These are phyloP conservation scores for Bos javanicus DNA, from an alignment of 2,113 vertebrate species.

Conservation along the genomic window DNA sequence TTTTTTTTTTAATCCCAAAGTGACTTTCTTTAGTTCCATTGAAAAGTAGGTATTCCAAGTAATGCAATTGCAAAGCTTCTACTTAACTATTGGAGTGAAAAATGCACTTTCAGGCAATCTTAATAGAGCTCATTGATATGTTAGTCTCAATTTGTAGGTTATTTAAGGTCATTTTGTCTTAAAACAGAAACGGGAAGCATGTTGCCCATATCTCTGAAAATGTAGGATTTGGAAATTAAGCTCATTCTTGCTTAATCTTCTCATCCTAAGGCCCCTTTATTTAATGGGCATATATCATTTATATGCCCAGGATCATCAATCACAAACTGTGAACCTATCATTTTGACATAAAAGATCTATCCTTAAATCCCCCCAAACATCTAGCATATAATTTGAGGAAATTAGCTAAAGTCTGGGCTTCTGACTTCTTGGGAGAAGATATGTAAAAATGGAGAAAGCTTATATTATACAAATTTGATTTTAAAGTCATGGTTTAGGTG, in stretches of 20 bases:
- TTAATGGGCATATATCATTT: constrained; percentile 50
- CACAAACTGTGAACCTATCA: constrained; percentile 65
- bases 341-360: constrained; percentile 75
- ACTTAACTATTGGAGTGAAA: background rate
- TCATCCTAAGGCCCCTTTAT: constrained; percentile 28
- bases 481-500: constrained; percentile 42
- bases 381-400: constrained; percentile 65
- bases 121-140: background rate
- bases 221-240: background rate
- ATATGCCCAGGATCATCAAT: constrained; percentile 41
- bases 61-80: background rate
- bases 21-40: constrained; percentile 6
- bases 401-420: constrained; percentile 53
- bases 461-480: constrained; percentile 44
- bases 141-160: background rate
- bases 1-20: background rate
- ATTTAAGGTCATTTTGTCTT: constrained; percentile 12
- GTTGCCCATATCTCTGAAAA: background rate
- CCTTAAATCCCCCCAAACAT: constrained; percentile 70
- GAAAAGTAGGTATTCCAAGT: background rate
- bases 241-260: constrained; percentile 26
- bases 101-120: background rate
- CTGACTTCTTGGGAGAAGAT: constrained; percentile 41
- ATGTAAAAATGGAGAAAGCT: constrained; percentile 17
- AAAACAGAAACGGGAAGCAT: background rate